Base-by-base conservation (phyloP, 1,140 invertebrate genomes). In the Diuraphis noxia region DNA sequence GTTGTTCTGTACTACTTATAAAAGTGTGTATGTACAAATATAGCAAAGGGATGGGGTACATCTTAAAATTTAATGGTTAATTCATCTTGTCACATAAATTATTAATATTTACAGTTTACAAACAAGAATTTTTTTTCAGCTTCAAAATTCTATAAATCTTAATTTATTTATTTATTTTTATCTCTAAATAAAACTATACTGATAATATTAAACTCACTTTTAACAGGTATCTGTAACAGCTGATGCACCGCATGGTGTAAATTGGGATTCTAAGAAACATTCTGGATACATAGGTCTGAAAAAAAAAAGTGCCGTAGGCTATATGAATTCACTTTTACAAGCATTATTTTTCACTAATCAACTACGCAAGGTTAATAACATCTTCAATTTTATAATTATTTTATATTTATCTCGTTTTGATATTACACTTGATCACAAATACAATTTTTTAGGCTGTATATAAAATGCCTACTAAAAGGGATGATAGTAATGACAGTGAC, bases 301-400 rank as follows among this genome's bases (percentile, higher is more conserved):
- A 94, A 99, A 99, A 95, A 99, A 99, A 95, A 99, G 99, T 92
- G 99, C 99, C 89, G 99, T 99, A 23, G 99, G 99, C 94, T 99
- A 99, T 93, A 99, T 99, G 99, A 99, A 99, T 94, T 99, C 99
- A 9, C 95, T 99, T 92, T 95, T 99, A 88, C 99, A 99, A 95
- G 99, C 99, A 1, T 95, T 99, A 13, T 99, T 98, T 94, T 99
- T 99, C 94, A 99, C 99, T 81, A 99, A 99, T 95, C 96, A 97
- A 94, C 94, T 98, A 13, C 93, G 96, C 92, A 96, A 96, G 94
- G 96, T 96, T 93, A 93, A 93, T 88, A 52, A n/a, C 46, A 9
- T 79, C 23, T 36, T 41, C 13, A 56, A 34, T 41, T 30, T 23
- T 17, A 40, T 88, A 30, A 34, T 21, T 86, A n/a, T 49, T 13